Conservation (phyloP, 2,888 invertebrate species). For the Hemicrepidius hirtus region DNA sequence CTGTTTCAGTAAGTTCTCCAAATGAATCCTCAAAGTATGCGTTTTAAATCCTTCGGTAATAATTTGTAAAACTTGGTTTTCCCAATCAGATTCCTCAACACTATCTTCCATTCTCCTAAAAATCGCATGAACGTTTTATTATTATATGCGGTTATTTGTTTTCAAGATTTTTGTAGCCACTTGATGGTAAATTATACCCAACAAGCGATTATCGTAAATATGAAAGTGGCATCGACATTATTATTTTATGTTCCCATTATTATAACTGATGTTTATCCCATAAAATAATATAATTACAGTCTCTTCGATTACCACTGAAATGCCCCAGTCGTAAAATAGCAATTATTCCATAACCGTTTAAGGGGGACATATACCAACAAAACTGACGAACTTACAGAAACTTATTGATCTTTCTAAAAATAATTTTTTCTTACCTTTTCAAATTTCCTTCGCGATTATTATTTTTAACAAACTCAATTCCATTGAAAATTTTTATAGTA, state of each 20-base stretch:
- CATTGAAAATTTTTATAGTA: conserved; percentile 78
- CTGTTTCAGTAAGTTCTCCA: conserved; percentile 58
- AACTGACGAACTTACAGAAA: neutral
- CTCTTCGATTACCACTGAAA: conserved; percentile 1
- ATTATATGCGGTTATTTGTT: neutral
- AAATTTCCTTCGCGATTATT: conserved; percentile 57
- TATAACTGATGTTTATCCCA: neutral
- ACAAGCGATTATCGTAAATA: conserved; percentile 38
- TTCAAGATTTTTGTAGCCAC: neutral
- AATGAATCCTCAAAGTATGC: conserved; percentile 80
- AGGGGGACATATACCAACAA: neutral
- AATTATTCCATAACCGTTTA: neutral
- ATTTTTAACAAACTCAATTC: conserved; percentile 78
- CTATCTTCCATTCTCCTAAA: conserved; percentile 41
- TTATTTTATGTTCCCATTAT: conserved; percentile 22
- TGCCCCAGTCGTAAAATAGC: conserved; percentile 4
- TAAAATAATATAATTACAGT: conserved; percentile 20
- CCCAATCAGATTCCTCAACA: conserved; percentile 73
- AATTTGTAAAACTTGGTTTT: conserved; percentile 76
- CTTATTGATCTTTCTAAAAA: neutral
- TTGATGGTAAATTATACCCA: conserved; percentile 21
- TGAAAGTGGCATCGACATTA: conserved; percentile 10
- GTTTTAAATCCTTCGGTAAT: conserved; percentile 77
- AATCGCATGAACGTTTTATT: neutral
- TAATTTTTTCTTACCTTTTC: conserved; percentile 8